Evolutionary conservation across 2,113 vertebrate genomes (phyloP).

Genomic region (Oceanodroma tethys): DNA sequence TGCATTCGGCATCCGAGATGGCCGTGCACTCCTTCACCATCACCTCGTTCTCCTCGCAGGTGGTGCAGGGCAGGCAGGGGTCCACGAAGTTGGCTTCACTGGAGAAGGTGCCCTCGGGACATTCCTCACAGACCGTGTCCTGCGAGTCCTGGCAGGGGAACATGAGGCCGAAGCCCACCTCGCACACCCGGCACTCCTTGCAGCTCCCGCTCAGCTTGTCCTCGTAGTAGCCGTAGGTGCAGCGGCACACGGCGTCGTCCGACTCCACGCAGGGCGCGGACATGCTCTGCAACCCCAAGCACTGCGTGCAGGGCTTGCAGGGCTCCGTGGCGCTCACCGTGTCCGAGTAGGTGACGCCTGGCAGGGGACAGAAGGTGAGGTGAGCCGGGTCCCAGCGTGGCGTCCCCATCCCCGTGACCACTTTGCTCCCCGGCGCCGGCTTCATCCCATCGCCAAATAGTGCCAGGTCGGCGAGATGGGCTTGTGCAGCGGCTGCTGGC

Average conservation of each 20-base stretch:
- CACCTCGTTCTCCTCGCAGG: constrained; percentile 87
- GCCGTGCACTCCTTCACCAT: constrained; percentile 78
- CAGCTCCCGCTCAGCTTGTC: constrained; percentile 60
- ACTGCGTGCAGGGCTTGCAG: constrained; percentile 85
- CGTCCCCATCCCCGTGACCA: fast-evolving
- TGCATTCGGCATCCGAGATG: constrained; percentile 78
- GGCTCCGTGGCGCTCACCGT: constrained; percentile 84
- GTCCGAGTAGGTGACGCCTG: constrained; percentile 91
- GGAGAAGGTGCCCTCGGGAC: constrained; percentile 86
- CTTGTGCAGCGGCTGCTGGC: neutral
- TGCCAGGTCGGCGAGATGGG: neutral
- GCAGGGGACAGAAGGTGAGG: neutral
- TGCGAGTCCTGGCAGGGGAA: constrained; percentile 78
- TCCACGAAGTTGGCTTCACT: constrained; percentile 90
- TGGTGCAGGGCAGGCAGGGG: constrained; percentile 93
- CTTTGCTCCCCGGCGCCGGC: fast-evolving
- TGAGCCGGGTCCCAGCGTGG: neutral
- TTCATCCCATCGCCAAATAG: neutral
- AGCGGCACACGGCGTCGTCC: constrained; percentile 87
- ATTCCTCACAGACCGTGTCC: constrained; percentile 90
- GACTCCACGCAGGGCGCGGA: constrained; percentile 92
- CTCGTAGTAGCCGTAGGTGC: constrained; percentile 87
- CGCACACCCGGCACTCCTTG: constrained; percentile 81
- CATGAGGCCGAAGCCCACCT: constrained; percentile 82
- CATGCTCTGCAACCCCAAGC: constrained; percentile 89